These are phyloP conservation scores for Xanthorhoe spadicearia DNA, from an alignment of 2,888 invertebrate genomes.

Conservation along the genomic window DNA sequence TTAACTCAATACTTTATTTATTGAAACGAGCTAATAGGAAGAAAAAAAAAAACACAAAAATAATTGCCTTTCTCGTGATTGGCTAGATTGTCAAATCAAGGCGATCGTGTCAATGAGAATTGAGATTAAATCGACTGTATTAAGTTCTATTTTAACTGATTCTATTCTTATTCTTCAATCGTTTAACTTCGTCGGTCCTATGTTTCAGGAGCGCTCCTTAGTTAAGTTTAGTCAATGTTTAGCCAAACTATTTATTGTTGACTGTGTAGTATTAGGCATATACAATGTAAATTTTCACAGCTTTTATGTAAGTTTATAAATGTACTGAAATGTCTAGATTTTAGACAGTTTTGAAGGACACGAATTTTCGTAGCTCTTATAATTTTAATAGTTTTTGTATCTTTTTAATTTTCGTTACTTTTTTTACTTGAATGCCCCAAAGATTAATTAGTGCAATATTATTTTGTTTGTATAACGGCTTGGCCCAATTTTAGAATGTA, in stretches of 20 bases:
- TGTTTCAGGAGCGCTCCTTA: slow-evolving; percentile 28
- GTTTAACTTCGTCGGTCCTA: slow-evolving; percentile 20
- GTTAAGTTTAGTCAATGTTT: slow-evolving; percentile 31
- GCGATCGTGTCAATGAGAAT: too few relatives aligned
- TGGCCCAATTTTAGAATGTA: slow-evolving; percentile 13
- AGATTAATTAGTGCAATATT: slow-evolving; percentile 27
- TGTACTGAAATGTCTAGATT: too few relatives aligned
- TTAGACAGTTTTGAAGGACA: too few relatives aligned
- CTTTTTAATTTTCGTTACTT: background rate
- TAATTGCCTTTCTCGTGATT: too few relatives aligned
- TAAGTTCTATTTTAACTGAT: background rate
- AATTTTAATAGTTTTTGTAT: too few relatives aligned
- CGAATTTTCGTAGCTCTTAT: background rate
- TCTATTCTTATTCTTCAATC: slow-evolving; percentile 6
- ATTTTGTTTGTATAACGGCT: slow-evolving; percentile 13
- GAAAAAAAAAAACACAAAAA: too few relatives aligned
- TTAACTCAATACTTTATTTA: too few relatives aligned
- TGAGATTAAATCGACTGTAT: background rate
- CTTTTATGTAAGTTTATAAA: too few relatives aligned
- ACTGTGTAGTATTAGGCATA: slow-evolving; percentile 10
- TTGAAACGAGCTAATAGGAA: too few relatives aligned
- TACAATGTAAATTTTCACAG: slow-evolving; percentile 5
- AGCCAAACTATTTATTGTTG: slow-evolving; percentile 29
- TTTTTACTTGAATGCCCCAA: background rate
- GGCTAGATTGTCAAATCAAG: too few relatives aligned